Evolutionary conservation across 2,797 vertebrate species (phyloP).

Genomic region (Poeciliopsis presidionis): DNA sequence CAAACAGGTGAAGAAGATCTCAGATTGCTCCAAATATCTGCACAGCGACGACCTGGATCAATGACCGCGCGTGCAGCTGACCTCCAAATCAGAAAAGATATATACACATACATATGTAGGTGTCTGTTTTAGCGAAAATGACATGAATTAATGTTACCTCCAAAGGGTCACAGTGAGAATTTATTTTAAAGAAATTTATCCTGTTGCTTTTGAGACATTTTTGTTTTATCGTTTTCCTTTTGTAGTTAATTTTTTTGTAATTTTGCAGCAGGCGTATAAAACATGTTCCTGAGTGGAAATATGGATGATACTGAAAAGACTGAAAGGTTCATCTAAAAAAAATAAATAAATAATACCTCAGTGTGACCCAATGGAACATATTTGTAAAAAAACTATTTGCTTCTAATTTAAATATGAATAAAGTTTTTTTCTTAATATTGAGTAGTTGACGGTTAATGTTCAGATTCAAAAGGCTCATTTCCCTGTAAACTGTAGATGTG

Average conservation of each 20-base stretch:
- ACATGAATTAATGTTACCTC: background rate
- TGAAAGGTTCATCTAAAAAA: background rate
- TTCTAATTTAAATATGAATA: background rate
- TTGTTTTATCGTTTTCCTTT: background rate
- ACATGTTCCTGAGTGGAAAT: background rate
- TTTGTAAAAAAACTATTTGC: background rate
- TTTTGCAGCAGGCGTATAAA: background rate
- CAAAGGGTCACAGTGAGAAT: background rate
- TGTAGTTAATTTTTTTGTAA: background rate
- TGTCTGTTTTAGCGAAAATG: background rate
- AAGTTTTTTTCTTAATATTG: background rate
- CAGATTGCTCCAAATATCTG: constrained; percentile 86
- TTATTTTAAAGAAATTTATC: background rate
- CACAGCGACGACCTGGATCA: constrained; percentile 79
- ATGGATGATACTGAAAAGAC: background rate
- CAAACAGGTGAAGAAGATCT: constrained; percentile 82
- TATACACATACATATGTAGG: background rate
- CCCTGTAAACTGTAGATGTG: background rate
- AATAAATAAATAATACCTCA: background rate
- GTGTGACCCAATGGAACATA: background rate
- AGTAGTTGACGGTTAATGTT: background rate
- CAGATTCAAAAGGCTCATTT: background rate
- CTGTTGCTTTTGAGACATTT: background rate
- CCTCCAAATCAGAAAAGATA: background rate
- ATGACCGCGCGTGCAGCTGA: constrained; percentile 36